Evolutionary conservation across 2,888 invertebrate species (phyloP).

Genomic region (Rhamphomyia laevipes): DNA sequence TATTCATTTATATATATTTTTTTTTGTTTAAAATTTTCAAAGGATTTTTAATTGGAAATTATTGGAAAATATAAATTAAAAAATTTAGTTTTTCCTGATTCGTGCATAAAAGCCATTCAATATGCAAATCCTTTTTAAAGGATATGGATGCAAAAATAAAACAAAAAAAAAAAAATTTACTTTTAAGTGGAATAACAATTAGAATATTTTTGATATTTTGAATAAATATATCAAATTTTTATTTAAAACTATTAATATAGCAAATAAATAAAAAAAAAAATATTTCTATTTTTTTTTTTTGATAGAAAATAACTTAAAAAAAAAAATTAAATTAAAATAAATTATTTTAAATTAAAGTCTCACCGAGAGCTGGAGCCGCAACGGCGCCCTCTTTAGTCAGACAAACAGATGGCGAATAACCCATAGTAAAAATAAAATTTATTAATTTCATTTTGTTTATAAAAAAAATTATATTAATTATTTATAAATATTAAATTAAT

Average conservation of each 20-base stretch:
- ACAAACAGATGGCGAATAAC: slow-evolving; percentile 26
- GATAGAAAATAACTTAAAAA: slow-evolving; percentile 11
- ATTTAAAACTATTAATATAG: not conserved
- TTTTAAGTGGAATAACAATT: too few relatives aligned
- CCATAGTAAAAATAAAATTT: slow-evolving; percentile 10
- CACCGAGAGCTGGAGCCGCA: slow-evolving; percentile 40
- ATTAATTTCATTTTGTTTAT: not conserved
- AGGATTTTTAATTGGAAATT: too few relatives aligned
- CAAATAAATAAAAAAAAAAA: not conserved
- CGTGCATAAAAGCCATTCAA: too few relatives aligned
- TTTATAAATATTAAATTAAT: not conserved
- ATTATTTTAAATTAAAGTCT: slow-evolving; percentile 23
- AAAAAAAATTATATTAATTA: not conserved
- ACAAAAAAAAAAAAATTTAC: too few relatives aligned
- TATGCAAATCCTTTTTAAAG: too few relatives aligned
- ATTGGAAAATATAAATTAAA: too few relatives aligned
- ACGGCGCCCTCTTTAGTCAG: slow-evolving; percentile 40
- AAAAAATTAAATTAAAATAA: slow-evolving; percentile 12
- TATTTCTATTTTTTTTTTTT: slow-evolving; percentile 10
- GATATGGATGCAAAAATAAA: too few relatives aligned
- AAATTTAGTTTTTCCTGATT: too few relatives aligned
- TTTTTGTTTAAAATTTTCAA: too few relatives aligned
- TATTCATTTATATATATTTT: too few relatives aligned
- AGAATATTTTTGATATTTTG: too few relatives aligned
- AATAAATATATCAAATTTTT: too few relatives aligned